Conservation (phyloP, 2,888 invertebrate species). For the Mesochorus sp. region DNA sequence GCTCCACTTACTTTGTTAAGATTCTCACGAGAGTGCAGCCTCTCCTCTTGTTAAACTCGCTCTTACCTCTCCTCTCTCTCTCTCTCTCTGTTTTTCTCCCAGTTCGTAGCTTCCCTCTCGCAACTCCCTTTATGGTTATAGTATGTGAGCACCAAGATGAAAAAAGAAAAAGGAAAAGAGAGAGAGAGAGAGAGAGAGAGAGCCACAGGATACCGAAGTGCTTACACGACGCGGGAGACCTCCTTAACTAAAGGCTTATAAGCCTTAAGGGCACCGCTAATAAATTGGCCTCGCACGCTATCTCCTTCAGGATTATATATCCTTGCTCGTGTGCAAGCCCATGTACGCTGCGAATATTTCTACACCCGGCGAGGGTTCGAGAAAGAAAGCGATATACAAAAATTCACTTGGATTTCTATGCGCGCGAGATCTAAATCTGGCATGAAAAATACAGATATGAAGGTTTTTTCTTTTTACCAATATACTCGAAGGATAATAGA, state of each 20-base stretch:
- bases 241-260: constrained; percentile 74
- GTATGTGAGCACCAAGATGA: constrained; percentile 33
- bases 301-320: constrained; percentile 44
- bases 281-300: constrained; percentile 74
- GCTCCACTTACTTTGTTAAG: constrained; percentile 75
- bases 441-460: constrained; percentile 15
- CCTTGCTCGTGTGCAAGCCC: constrained; percentile 2
- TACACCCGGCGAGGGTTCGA: not conserved
- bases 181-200: constrained; percentile 22
- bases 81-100: not conserved
- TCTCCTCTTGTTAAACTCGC: constrained; percentile 56
- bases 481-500: no score
- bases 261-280: constrained; percentile 75
- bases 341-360: constrained; percentile 33
- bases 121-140: constrained; percentile 58
- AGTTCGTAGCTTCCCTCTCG: constrained; percentile 17
- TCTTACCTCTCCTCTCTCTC: constrained; percentile 46
- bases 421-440: not conserved
- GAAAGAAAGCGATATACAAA: constrained; percentile 24
- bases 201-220: constrained; percentile 50
- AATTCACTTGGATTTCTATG: not conserved
- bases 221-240: constrained; percentile 69
- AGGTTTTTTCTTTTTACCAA: no score
- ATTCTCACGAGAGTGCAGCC: constrained; percentile 73
- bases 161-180: not conserved